Conservation (phyloP, 2,888 invertebrate genomes). For the Synergus japonicus region DNA sequence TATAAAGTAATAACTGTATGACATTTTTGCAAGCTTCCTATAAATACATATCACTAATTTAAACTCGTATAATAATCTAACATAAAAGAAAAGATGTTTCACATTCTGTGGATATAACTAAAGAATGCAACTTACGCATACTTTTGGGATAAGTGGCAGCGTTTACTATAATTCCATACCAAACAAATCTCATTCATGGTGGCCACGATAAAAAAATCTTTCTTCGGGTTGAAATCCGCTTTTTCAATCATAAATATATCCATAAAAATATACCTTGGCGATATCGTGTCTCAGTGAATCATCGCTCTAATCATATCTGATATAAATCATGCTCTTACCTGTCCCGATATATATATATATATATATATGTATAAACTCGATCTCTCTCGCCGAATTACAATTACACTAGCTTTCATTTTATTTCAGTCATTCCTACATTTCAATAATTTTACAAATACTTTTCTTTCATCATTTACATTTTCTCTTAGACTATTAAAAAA, state of each 20-base stretch:
- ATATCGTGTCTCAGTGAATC: constrained; percentile 1
- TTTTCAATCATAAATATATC: constrained; percentile 28
- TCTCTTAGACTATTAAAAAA: not conserved
- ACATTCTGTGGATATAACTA: not conserved
- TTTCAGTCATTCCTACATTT: not conserved
- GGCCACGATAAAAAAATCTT: not conserved
- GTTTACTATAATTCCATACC: not conserved
- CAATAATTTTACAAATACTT: not conserved
- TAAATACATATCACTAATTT: too few species aligned
- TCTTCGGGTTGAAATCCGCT: not conserved
- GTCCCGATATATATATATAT: not conserved
- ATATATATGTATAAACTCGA: too few species aligned
- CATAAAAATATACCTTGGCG: constrained; percentile 14
- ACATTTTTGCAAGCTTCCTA: too few species aligned
- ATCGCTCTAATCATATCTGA: constrained; percentile 9
- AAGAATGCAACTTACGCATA: not conserved
- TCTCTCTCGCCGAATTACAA: not conserved
- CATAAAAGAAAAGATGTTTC: too few species aligned
- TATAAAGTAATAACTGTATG: too few species aligned
- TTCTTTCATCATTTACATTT: not conserved
- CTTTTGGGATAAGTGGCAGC: not conserved
- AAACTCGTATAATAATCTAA: too few species aligned
- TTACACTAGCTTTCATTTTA: not conserved
- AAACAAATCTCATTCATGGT: not conserved
- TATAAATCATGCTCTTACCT: not conserved